Percentiles rank a stretch among this genome's conserved stretches.
Evolutionary conservation across 92 coral and sea anemone species (phyloP).

Genomic region (Meandrina meandrites): DNA sequence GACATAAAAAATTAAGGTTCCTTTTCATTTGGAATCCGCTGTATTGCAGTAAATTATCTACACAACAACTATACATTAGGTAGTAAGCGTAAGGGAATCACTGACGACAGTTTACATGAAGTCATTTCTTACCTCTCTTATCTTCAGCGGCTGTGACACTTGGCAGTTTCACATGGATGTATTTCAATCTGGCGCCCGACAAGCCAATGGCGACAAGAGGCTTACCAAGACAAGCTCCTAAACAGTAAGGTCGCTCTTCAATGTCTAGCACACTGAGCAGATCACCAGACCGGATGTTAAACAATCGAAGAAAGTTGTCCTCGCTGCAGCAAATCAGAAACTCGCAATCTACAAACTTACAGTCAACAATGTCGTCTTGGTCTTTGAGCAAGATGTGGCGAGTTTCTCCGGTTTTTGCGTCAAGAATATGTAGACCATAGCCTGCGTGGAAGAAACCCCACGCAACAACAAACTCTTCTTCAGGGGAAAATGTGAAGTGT

Average conservation of each 20-base stretch:
- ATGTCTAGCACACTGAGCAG: neutral
- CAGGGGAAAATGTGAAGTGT: neutral
- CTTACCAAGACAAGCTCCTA: constrained; percentile 9
- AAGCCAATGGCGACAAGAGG: constrained; percentile 25
- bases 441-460: neutral
- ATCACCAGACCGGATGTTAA: neutral
- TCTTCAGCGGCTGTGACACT: neutral
- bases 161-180: constrained; percentile 9
- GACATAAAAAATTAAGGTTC: too few relatives aligned
- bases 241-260: neutral
- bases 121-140: constrained; percentile 7
- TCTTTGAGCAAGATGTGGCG: neutral
- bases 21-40: too few relatives aligned
- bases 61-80: neutral
- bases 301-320: constrained; percentile 26
- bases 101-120: neutral
- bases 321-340: neutral
- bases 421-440: neutral
- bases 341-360: constrained; percentile 9
- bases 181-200: neutral
- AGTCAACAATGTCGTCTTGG: neutral
- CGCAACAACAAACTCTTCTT: neutral
- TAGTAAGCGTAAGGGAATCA: neutral
- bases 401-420: constrained; percentile 7
- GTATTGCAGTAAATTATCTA: too few relatives aligned